phyloP scores from a whole-genome alignment of 2,888 invertebrate species.

The Papilio elwesi region DNA sequence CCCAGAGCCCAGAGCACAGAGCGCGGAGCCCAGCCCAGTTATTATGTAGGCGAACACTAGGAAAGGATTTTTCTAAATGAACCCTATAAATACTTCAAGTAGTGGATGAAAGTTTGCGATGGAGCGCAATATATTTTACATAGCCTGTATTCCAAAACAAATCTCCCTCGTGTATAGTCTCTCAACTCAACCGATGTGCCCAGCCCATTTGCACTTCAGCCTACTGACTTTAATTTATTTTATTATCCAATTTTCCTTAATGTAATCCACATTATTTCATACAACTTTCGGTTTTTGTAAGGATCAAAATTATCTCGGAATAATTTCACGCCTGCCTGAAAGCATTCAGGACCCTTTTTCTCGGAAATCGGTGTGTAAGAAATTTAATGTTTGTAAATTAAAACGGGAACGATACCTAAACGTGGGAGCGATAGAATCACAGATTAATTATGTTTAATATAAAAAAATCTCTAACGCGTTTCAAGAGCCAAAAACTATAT shows the following conservation, averaged over 20 bases:
- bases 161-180: too few species aligned
- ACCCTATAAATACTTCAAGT: too few species aligned
- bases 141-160: too few species aligned
- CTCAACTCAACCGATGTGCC: too few species aligned
- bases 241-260: not conserved
- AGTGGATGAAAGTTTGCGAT: too few species aligned
- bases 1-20: too few species aligned
- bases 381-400: slow-evolving; percentile 13
- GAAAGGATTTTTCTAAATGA: too few species aligned
- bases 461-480: not conserved
- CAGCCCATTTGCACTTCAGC: too few species aligned
- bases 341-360: slow-evolving; percentile 3
- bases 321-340: slow-evolving; percentile 23
- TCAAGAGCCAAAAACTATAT: not conserved
- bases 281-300: slow-evolving; percentile 9
- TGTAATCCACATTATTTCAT: not conserved
- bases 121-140: too few species aligned
- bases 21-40: too few species aligned
- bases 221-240: not conserved
- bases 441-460: not conserved
- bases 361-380: slow-evolving; percentile 11
- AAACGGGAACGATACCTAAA: not conserved
- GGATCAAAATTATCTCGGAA: slow-evolving; percentile 1
- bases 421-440: not conserved
- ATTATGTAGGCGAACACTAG: too few species aligned